Evolutionary conservation across 2,888 invertebrate species (phyloP), one percentile per base, ranked within the genome.

Genomic region (Mycalesis mineus): DNA sequence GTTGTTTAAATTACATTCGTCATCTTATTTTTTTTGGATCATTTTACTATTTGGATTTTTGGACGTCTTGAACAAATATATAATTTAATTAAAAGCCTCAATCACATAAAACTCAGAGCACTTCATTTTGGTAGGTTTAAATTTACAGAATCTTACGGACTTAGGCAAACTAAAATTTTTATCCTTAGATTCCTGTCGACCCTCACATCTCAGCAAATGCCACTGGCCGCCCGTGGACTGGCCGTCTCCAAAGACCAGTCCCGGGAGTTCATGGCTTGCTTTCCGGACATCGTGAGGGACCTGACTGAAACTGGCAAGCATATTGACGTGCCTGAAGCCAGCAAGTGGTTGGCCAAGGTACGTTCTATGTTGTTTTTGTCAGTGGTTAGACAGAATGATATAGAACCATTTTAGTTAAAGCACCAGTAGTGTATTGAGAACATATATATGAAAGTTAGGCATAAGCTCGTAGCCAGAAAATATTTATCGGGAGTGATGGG

Each of bases 231-330:
- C 64, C 91, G 91, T 64, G 90, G 91, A 73, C 91, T 92, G 69
- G 91, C 92, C 49, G 91, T 93, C 50, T 93, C 93, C 61, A 95
- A 95, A 87, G 96, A 96, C 84, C 96, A 96, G 85, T 93, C 93
- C 78, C 91, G 95, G 71, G 95, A 96, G 80, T 95, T 97, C 87
- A 95, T 96, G 95, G 94, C 95, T 51, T 89, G 95, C 65, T 97
- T 96, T 90, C 96, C 96, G 73, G 96, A 96, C 83, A 89, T 97
- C 70, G 95, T 97, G 60, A 90, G 95, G 70, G 96, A 96, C 81
- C 89, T 97, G 65, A 95, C 95, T 37, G 94, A 95, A 73, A 92
- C 93, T 69, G 93, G 93, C 68, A 93, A 94, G 73, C 92, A 94
- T 79, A 91, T 92, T 61, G 95, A 96, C 77, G 92, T 95, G 80